These are phyloP conservation scores for Escarpia spicata DNA, from an alignment of 2,888 invertebrate species.

Conservation along the genomic window DNA sequence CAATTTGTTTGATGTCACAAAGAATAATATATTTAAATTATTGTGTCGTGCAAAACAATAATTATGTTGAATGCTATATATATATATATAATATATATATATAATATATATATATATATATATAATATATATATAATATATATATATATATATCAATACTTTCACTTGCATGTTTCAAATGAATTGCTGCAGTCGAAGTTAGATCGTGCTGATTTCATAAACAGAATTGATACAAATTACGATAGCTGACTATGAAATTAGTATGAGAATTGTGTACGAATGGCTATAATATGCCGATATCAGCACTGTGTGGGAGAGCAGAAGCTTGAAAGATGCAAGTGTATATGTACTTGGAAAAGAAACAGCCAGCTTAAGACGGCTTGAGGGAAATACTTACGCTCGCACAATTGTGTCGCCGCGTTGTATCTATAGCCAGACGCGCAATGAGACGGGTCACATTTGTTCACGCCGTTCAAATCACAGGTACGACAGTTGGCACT, in stretches of 20 bases:
- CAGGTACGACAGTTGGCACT: conserved; percentile 1
- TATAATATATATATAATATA: too few relatives aligned
- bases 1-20: background rate
- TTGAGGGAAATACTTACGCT: conserved; percentile 14
- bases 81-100: too few relatives aligned
- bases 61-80: background rate
- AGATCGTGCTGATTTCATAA: too few relatives aligned
- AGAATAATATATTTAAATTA: background rate
- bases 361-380: background rate
- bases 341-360: background rate
- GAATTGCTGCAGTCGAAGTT: too few relatives aligned
- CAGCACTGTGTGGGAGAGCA: background rate
- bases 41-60: background rate
- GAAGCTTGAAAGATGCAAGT: background rate
- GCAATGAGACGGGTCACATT: conserved; percentile 23
- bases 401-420: background rate
- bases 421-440: conserved; percentile 18
- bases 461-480: conserved; percentile 22
- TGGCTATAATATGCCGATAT: background rate
- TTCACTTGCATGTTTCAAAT: background rate
- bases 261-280: background rate
- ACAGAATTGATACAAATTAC: too few relatives aligned
- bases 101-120: too few relatives aligned
- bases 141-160: too few relatives aligned
- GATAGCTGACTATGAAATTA: too few relatives aligned